These are phyloP conservation scores for Meloidogyne chitwoodi DNA, from an alignment of 1,140 invertebrate genomes.

Conservation along the genomic window DNA sequence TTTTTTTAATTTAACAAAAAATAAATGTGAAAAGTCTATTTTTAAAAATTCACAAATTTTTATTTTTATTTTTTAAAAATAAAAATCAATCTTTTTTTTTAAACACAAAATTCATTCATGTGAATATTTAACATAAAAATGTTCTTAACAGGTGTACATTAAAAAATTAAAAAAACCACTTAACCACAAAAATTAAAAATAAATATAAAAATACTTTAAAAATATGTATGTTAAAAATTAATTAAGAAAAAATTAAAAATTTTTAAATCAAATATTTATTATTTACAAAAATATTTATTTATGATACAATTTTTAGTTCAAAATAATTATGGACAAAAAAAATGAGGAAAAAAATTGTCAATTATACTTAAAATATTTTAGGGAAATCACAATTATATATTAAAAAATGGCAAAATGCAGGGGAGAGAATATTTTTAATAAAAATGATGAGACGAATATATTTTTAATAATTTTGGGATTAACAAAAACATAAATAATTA, in stretches of 20 bases:
- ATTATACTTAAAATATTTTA: not conserved
- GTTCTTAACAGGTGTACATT: not conserved
- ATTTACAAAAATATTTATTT: not conserved
- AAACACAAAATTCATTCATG: not conserved
- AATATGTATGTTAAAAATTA: not conserved
- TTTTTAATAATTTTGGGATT: too few species aligned
- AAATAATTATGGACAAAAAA: not conserved
- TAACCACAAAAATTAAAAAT: not conserved
- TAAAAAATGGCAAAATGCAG: not conserved
- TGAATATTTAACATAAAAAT: not conserved
- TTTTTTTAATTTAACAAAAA: not conserved
- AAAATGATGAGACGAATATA: too few species aligned
- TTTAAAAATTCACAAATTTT: not conserved
- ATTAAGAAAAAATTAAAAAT: not conserved
- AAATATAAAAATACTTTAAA: not conserved
- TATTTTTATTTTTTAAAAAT: not conserved
- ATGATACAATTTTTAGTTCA: not conserved
- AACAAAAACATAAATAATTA: too few species aligned
- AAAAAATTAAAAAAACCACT: not conserved
- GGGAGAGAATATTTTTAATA: not conserved
- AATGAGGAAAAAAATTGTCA: not conserved
- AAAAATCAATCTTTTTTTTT: not conserved
- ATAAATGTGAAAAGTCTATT: not conserved
- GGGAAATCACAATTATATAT: conserved; percentile 7
- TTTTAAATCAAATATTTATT: not conserved